A percentile compares a stretch with the other conserved stretches of the same genome.
phyloP scores from a whole-genome alignment of 2,113 vertebrate species.

The Osmerus mordax region DNA sequence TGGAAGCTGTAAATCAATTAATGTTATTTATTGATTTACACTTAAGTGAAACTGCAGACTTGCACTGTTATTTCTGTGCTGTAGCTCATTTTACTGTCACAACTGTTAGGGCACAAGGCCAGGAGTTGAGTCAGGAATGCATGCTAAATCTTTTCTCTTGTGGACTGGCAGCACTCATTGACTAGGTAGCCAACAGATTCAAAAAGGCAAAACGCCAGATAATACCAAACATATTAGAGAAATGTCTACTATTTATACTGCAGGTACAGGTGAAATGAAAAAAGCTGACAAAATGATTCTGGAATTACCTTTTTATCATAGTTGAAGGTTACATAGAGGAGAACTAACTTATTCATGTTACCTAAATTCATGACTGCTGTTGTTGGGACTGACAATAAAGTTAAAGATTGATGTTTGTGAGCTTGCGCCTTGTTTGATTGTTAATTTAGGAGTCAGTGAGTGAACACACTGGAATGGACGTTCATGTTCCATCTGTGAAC shows the following conservation, averaged over 20 bases:
- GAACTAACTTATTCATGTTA: not conserved
- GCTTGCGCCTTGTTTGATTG: not conserved
- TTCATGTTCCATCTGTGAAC: not conserved
- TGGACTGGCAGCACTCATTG: not conserved
- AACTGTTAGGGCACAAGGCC: not conserved
- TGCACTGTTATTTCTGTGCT: not conserved
- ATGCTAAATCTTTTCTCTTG: not conserved
- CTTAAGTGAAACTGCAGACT: slow-evolving; percentile 40
- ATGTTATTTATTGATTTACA: slow-evolving; percentile 18
- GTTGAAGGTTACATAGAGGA: not conserved
- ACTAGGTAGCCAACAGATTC: no score
- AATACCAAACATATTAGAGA: no score
- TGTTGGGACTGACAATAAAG: not conserved
- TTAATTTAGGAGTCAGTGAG: not conserved
- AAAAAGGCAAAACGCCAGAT: no score
- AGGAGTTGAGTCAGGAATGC: slow-evolving; percentile 1
- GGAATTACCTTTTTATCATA: not conserved
- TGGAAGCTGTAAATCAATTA: slow-evolving; percentile 14
- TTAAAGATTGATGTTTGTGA: not conserved
- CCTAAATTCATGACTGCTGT: not conserved
- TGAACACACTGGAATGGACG: not conserved
- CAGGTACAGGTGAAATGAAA: no score
- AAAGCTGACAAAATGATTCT: no score
- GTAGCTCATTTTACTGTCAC: not conserved
- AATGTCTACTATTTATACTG: no score